phyloP scores from a whole-genome alignment of 2,113 vertebrate species.

The Cryptotis parvus region DNA sequence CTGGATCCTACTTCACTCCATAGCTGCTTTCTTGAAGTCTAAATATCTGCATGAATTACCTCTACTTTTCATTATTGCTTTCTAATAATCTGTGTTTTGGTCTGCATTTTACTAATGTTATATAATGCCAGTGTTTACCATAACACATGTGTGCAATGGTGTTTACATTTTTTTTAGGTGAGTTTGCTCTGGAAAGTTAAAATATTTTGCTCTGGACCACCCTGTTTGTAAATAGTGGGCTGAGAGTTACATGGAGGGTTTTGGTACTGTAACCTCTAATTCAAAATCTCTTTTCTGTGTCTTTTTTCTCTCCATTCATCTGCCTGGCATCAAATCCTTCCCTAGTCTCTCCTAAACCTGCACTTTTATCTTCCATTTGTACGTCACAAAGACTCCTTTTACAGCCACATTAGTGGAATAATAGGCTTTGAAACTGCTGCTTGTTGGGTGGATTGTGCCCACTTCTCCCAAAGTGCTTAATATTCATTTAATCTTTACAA shows the following conservation, averaged over 20 bases:
- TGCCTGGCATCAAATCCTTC: neutral
- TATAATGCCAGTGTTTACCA: neutral
- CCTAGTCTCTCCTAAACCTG: neutral
- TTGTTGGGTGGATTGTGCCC: neutral
- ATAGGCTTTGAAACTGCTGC: neutral
- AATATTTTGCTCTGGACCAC: neutral
- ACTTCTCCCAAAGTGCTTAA: neutral
- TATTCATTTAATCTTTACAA: constrained; percentile 3
- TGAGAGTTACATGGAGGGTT: neutral
- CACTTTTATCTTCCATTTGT: neutral
- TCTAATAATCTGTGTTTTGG: neutral
- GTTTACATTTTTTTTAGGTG: neutral
- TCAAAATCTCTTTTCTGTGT: neutral
- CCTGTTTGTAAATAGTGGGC: neutral
- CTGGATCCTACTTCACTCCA: neutral
- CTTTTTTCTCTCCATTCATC: neutral
- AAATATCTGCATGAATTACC: neutral
- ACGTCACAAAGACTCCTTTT: neutral
- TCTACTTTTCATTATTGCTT: neutral
- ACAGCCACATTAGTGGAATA: neutral
- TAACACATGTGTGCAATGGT: neutral
- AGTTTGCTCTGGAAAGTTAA: neutral
- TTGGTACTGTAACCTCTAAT: neutral
- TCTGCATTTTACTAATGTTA: neutral
- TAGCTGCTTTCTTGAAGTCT: neutral